Evolutionary conservation across 2,113 vertebrate genomes (phyloP).

Genomic region (Cinclus mexicanus): DNA sequence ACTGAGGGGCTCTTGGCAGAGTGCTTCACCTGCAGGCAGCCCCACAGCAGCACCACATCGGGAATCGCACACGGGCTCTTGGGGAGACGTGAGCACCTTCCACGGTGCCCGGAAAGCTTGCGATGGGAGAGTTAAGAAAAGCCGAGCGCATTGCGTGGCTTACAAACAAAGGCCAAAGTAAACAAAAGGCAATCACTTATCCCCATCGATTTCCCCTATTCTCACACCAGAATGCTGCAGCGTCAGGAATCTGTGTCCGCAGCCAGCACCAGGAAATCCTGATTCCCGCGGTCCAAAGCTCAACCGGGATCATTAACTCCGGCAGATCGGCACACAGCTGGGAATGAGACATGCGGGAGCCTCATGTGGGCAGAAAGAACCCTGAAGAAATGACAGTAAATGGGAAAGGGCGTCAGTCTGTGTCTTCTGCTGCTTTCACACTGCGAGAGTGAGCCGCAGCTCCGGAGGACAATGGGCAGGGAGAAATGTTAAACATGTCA

Average conservation of each 20-base stretch:
- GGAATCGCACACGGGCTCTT: neutral
- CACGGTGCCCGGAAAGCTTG: neutral
- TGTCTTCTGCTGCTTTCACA: neutral
- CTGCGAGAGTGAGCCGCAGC: neutral
- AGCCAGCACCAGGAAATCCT: conserved; percentile 63
- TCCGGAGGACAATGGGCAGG: neutral
- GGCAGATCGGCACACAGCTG: neutral
- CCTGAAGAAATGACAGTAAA: neutral
- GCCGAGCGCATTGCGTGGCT: neutral
- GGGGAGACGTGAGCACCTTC: neutral
- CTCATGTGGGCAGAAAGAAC: neutral
- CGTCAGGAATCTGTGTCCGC: conserved; percentile 4
- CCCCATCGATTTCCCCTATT: conserved; percentile 52
- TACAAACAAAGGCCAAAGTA: conserved; percentile 50
- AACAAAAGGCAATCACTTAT: conserved; percentile 52
- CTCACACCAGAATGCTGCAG: conserved; percentile 29
- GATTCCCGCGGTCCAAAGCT: neutral
- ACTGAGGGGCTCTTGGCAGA: neutral
- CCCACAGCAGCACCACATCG: rapidly evolving
- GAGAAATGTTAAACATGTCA: rapidly evolving
- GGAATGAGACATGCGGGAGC: neutral
- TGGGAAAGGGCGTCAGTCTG: neutral
- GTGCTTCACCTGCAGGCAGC: neutral
- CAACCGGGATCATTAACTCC: neutral
- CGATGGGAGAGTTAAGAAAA: neutral